Percentiles rank a stretch among this genome's conserved stretches.
Conservation (phyloP, 2,888 invertebrate genomes). For the Drosophila quinaria region DNA sequence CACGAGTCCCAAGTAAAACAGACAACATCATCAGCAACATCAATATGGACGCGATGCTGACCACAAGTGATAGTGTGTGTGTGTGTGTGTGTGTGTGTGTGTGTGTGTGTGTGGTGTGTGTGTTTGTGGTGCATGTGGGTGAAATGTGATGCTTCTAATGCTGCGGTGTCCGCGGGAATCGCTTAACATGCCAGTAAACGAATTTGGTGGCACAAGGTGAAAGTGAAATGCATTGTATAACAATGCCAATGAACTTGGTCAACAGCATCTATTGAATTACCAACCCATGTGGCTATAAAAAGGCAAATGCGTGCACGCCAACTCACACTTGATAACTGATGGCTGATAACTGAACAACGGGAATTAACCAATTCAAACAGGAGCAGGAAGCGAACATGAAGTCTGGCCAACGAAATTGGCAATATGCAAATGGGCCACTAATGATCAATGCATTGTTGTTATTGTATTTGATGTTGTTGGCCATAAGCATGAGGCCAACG, state of each 20-base stretch:
- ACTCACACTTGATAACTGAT: conserved; percentile 54
- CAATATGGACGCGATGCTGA: conserved; percentile 50
- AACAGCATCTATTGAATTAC: conserved; percentile 31
- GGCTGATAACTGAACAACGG: conserved; percentile 24
- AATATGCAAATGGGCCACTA: conserved; percentile 58
- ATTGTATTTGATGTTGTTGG: conserved; percentile 36
- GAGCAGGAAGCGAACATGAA: conserved; percentile 34
- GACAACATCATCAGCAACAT: conserved; percentile 37
- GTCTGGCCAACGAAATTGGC: conserved; percentile 41
- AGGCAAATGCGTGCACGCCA: conserved; percentile 21
- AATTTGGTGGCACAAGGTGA: conserved; percentile 13
- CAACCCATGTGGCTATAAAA: conserved; percentile 60
- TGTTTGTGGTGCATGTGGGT: conserved; percentile 3
- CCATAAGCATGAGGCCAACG: conserved; percentile 58
- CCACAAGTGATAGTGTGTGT: conserved; percentile 47
- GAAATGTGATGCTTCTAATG: conserved; percentile 48
- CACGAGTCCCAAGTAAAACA: background rate
- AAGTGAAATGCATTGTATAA: conserved; percentile 59
- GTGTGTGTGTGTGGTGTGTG: conserved; percentile 2
- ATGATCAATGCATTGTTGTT: conserved; percentile 68
- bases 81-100: conserved; percentile 2
- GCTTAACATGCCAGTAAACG: conserved; percentile 19
- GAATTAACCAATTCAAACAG: conserved; percentile 8
- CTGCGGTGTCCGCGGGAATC: conserved; percentile 28
- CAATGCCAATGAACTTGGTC: conserved; percentile 68